Evolutionary conservation across 2,797 vertebrate genomes (phyloP).

Genomic region (Sarcoramphus papa): DNA sequence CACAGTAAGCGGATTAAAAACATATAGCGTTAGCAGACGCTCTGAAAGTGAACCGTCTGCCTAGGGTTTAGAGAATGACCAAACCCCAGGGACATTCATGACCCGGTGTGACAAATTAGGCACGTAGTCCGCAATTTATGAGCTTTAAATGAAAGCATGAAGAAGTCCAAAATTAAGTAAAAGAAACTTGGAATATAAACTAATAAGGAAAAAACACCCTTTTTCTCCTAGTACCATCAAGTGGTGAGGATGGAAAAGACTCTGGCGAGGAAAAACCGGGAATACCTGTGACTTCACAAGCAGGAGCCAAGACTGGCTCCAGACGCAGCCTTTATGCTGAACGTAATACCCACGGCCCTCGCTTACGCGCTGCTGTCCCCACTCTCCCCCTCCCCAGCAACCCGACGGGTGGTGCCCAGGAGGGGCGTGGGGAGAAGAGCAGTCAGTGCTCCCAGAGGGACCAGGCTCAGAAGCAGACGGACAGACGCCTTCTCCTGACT

Average conservation of each 20-base stretch:
- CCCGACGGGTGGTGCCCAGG: accelerated
- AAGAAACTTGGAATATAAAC: neutral
- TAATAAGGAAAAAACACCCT: accelerated
- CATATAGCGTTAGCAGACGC: accelerated
- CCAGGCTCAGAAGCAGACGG: accelerated
- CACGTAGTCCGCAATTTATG: accelerated
- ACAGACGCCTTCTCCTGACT: neutral
- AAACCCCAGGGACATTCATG: neutral
- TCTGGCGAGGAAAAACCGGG: neutral
- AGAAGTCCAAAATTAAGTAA: accelerated
- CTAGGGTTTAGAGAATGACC: accelerated
- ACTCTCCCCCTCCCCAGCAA: too few relatives aligned
- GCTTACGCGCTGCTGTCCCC: neutral
- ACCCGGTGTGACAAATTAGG: accelerated
- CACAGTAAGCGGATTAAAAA: too few relatives aligned
- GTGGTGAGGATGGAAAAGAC: neutral
- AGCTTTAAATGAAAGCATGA: neutral
- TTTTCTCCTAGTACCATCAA: neutral
- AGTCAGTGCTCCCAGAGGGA: accelerated
- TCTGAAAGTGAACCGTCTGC: neutral
- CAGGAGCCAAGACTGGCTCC: neutral
- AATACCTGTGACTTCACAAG: neutral
- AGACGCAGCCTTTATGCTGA: accelerated
- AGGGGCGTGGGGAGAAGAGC: accelerated
- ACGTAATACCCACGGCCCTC: accelerated